phyloP scores from a whole-genome alignment of 2,113 vertebrate genomes.

The Sminthopsis crassicaudata region DNA sequence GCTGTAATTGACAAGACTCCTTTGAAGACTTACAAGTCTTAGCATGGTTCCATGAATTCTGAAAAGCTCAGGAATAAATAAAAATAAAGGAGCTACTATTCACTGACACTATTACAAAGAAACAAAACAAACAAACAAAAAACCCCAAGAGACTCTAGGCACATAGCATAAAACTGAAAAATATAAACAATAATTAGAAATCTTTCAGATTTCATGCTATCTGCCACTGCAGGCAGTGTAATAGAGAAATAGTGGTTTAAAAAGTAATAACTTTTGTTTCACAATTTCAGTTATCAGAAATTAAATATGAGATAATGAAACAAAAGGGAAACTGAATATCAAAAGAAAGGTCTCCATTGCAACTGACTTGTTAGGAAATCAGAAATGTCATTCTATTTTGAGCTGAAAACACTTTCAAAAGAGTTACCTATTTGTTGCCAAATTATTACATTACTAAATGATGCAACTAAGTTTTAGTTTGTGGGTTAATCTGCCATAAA shows the following conservation, averaged over 20 bases:
- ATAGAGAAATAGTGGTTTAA: constrained; percentile 28
- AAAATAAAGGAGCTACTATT: constrained; percentile 28
- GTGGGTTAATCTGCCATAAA: neutral
- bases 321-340: neutral
- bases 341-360: neutral
- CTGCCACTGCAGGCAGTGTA: constrained; percentile 6
- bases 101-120: neutral
- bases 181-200: constrained; percentile 35
- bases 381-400: neutral
- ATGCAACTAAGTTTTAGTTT: neutral
- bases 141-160: neutral
- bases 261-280: neutral
- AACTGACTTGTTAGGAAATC: neutral
- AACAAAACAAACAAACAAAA: constrained; percentile 23
- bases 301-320: neutral
- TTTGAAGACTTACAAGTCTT: constrained; percentile 36
- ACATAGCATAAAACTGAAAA: constrained; percentile 2
- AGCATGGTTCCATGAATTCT: constrained; percentile 35
- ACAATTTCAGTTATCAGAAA: constrained; percentile 14
- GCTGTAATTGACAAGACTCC: neutral
- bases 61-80: constrained; percentile 41
- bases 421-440: neutral
- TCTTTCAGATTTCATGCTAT: constrained; percentile 31
- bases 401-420: neutral
- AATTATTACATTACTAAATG: neutral